Conservation (phyloP, 1,140 invertebrate genomes). For the Sinella curviseta region DNA sequence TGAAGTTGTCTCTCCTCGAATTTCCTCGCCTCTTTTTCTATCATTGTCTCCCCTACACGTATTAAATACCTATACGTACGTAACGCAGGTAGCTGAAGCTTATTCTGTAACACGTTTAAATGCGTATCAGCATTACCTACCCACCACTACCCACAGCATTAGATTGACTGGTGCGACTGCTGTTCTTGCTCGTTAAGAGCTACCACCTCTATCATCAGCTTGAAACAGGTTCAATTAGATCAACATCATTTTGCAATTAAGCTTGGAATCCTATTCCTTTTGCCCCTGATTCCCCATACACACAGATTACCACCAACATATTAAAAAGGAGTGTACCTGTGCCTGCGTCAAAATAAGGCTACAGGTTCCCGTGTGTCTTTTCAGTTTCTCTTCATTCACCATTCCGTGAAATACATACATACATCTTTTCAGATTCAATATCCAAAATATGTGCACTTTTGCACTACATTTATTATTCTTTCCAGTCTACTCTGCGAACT, state of each 20-base stretch:
- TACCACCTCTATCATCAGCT: conserved; percentile 14
- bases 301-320: neutral
- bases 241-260: conserved; percentile 49
- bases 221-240: conserved; percentile 44
- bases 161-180: neutral
- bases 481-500: too few species aligned
- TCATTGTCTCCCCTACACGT: too few species aligned
- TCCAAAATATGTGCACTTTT: too few species aligned
- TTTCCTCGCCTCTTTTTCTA: too few species aligned
- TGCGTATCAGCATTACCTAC: neutral
- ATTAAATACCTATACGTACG: conserved; percentile 1
- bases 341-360: too few species aligned
- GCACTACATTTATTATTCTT: too few species aligned
- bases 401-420: too few species aligned
- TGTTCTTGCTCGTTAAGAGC: neutral
- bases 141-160: neutral
- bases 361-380: too few species aligned
- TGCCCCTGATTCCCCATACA: neutral
- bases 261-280: conserved; percentile 29
- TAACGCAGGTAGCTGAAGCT: conserved; percentile 10
- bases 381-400: too few species aligned
- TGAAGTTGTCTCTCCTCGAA: too few species aligned
- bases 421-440: too few species aligned
- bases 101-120: neutral
- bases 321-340: too few species aligned